phyloP scores from a whole-genome alignment of 2,888 invertebrate genomes.

The Dromius quadrimaculatus region DNA sequence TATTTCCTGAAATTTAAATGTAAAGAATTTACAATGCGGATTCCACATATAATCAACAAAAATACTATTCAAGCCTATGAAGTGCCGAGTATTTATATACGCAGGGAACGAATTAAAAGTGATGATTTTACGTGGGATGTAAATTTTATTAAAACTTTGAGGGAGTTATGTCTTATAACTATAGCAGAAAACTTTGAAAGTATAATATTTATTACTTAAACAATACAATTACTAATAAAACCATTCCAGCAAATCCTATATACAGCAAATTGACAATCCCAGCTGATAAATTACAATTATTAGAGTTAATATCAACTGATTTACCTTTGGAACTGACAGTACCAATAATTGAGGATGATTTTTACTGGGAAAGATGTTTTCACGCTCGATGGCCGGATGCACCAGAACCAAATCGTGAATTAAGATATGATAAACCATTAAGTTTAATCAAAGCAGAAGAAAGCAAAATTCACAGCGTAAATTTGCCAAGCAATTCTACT shows the following conservation, averaged over 20 bases:
- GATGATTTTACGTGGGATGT: slow-evolving; percentile 58
- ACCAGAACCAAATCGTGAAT: slow-evolving; percentile 51
- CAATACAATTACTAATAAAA: not conserved
- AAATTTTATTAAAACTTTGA: slow-evolving; percentile 57
- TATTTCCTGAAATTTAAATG: not conserved
- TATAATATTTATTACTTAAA: slow-evolving; percentile 51
- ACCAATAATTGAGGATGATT: slow-evolving; percentile 60
- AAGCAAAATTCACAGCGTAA: slow-evolving; percentile 62
- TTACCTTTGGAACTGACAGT: slow-evolving; percentile 60
- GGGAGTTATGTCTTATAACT: slow-evolving; percentile 58
- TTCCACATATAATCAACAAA: slow-evolving; percentile 58
- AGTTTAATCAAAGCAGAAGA: slow-evolving; percentile 58
- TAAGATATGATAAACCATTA: slow-evolving; percentile 3
- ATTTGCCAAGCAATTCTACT: slow-evolving; percentile 60
- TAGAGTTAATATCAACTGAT: slow-evolving; percentile 60
- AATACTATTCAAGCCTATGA: slow-evolving; percentile 59
- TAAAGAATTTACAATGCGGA: slow-evolving; percentile 56
- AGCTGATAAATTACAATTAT: slow-evolving; percentile 59
- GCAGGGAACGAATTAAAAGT: slow-evolving; percentile 54
- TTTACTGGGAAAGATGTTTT: slow-evolving; percentile 63
- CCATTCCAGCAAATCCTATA: slow-evolving; percentile 58
- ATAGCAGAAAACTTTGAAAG: slow-evolving; percentile 60
- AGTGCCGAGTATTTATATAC: slow-evolving; percentile 38
- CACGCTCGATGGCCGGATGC: slow-evolving; percentile 60
- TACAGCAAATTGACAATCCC: slow-evolving; percentile 59